Percentiles rank a stretch among this genome's conserved stretches.
Conservation (phyloP, 2,888 invertebrate genomes). For the Anthrax anthrax region DNA sequence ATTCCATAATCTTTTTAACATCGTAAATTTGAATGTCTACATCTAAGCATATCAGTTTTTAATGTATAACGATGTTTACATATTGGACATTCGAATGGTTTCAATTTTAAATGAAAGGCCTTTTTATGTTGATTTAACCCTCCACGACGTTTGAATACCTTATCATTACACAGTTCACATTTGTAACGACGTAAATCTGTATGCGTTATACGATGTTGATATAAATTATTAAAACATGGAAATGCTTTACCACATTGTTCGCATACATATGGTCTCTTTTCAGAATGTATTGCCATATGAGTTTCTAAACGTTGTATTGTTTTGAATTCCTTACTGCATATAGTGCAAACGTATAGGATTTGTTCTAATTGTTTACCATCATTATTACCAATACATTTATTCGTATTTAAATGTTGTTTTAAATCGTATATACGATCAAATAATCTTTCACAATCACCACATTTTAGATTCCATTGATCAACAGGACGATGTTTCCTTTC, state of each 20-base stretch:
- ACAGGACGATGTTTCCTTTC: slow-evolving; percentile 7
- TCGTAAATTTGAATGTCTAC: slow-evolving; percentile 29
- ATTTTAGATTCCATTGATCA: slow-evolving; percentile 14
- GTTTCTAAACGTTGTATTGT: slow-evolving; percentile 10
- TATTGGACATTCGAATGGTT: slow-evolving; percentile 27
- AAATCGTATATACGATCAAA: slow-evolving; percentile 14
- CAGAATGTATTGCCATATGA: slow-evolving; percentile 9
- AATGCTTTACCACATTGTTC: slow-evolving; percentile 13
- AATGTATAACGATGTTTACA: slow-evolving; percentile 29
- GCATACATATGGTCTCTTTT: slow-evolving; percentile 11
- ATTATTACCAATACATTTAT: slow-evolving; percentile 5
- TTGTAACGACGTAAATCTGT: slow-evolving; percentile 24
- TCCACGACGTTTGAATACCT: slow-evolving; percentile 28
- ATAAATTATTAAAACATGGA: slow-evolving; percentile 17
- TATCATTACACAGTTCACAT: slow-evolving; percentile 19
- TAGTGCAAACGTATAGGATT: slow-evolving; percentile 10
- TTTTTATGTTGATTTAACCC: slow-evolving; percentile 30
- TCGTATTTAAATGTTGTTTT: slow-evolving; percentile 10
- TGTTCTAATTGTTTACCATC: background rate
- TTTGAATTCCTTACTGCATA: slow-evolving; percentile 11
- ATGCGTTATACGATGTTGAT: slow-evolving; percentile 31
- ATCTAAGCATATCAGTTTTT: slow-evolving; percentile 31
- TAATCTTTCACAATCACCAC: slow-evolving; percentile 13
- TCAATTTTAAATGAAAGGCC: slow-evolving; percentile 29
- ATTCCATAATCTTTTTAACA: no score